Percentiles rank a stretch among this genome's conserved stretches.
phyloP scores from a whole-genome alignment of 2,113 vertebrate species.

The Cyprinodon tularosa region DNA sequence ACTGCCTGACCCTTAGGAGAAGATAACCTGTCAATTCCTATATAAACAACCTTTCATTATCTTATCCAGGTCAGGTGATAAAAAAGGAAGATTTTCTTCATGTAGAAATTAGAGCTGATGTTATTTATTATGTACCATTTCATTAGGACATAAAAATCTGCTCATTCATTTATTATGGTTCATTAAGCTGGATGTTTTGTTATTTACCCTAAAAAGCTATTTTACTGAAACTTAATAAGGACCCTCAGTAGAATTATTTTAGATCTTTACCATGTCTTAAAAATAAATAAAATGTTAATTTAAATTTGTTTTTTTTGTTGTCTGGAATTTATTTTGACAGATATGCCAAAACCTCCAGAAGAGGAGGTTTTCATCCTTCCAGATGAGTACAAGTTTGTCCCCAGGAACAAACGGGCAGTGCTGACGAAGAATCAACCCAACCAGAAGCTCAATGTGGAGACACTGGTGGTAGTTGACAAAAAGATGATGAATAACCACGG shows the following conservation, averaged over 20 bases:
- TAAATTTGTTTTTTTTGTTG: background rate
- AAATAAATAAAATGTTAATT: background rate
- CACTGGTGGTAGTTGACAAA: slow-evolving; percentile 88
- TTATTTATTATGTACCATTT: too few species aligned
- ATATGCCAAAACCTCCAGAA: slow-evolving; percentile 85
- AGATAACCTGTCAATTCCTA: slow-evolving; percentile 57
- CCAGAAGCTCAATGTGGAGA: slow-evolving; percentile 87
- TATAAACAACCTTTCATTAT: slow-evolving; percentile 50
- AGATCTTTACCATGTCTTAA: background rate
- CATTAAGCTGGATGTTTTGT: background rate
- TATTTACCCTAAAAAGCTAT: background rate
- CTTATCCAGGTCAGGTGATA: slow-evolving; percentile 29
- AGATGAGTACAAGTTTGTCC: slow-evolving; percentile 81
- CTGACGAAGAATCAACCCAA: slow-evolving; percentile 68
- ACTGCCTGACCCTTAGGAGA: slow-evolving; percentile 59
- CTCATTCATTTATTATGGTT: too few species aligned
- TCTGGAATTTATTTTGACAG: slow-evolving; percentile 61
- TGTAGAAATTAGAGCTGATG: too few species aligned
- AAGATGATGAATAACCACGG: slow-evolving; percentile 89
- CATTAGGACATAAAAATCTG: too few species aligned
- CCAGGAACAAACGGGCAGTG: slow-evolving; percentile 80
- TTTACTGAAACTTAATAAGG: background rate
- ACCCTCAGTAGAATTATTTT: slow-evolving; percentile 16
- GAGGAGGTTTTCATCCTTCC: slow-evolving; percentile 80
- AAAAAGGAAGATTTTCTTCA: slow-evolving; percentile 25